A percentile compares a stretch with the other conserved stretches of the same genome.
phyloP scores from a whole-genome alignment of 1,140 invertebrate species.

The Apolygus lucorum region DNA sequence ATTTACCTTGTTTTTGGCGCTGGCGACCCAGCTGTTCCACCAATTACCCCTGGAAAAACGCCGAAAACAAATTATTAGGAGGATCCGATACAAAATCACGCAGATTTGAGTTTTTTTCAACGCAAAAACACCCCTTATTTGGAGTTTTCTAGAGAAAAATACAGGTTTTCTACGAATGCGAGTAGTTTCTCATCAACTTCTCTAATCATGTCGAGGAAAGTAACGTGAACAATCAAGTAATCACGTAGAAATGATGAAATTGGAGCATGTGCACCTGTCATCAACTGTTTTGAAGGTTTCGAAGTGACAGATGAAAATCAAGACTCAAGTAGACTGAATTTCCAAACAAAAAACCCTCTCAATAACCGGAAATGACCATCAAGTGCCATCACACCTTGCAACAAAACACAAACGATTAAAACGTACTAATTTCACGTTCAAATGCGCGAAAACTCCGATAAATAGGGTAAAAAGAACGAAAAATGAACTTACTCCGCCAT shows the following conservation, averaged over 20 bases:
- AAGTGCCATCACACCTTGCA: not conserved
- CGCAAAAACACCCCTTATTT: not conserved
- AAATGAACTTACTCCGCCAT: not conserved
- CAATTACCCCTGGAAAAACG: not conserved
- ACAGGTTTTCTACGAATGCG: not conserved
- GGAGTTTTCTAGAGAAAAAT: not conserved
- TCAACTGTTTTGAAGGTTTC: no score
- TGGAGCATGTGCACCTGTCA: no score
- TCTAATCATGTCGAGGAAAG: not conserved
- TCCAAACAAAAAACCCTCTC: no score
- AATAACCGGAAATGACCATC: no score
- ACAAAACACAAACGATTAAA: not conserved
- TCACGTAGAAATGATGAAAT: no score
- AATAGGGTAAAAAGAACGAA: no score
- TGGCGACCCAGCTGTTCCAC: slow-evolving; percentile 6
- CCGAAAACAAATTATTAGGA: not conserved
- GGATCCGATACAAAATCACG: no score
- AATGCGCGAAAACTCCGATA: no score
- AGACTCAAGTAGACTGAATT: no score
- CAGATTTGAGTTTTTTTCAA: not conserved
- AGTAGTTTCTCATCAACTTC: not conserved
- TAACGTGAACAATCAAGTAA: no score
- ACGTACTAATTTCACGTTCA: not conserved
- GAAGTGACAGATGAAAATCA: no score
- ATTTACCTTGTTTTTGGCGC: not conserved